phyloP scores from a whole-genome alignment of 2,113 vertebrate species.

The Perognathus longimembris region DNA sequence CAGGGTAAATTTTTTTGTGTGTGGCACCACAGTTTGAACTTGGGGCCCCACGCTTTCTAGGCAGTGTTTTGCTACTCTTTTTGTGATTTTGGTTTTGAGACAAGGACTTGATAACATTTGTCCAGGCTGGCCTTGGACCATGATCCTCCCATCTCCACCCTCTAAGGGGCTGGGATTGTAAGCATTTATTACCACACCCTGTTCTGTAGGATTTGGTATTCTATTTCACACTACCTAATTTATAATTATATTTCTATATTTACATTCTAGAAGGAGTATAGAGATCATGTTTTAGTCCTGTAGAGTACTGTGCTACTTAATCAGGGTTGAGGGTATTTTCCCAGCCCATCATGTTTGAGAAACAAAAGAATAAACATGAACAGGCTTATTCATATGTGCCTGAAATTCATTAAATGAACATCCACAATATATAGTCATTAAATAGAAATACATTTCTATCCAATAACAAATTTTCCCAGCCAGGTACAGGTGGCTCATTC shows the following conservation, averaged over 20 bases:
- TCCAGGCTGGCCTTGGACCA: too few species aligned
- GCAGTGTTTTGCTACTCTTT: too few species aligned
- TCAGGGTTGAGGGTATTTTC: neutral
- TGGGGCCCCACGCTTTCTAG: too few species aligned
- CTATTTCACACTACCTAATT: neutral
- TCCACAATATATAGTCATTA: neutral
- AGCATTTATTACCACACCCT: too few species aligned
- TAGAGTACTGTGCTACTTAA: neutral
- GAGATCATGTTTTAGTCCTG: neutral
- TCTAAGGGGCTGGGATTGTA: too few species aligned
- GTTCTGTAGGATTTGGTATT: neutral
- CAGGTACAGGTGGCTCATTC: too few species aligned
- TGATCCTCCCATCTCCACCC: too few species aligned
- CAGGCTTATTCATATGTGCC: neutral
- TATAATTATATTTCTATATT: neutral
- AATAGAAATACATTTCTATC: neutral
- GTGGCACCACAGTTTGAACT: too few species aligned
- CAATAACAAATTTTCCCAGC: neutral
- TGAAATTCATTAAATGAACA: constrained; percentile 11
- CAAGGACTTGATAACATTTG: too few species aligned
- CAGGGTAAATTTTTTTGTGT: neutral
- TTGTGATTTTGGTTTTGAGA: too few species aligned
- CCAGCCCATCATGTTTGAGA: neutral
- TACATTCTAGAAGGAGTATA: neutral
- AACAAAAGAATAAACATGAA: neutral